Evolutionary conservation across 2,113 vertebrate species (phyloP), one percentile per base, ranked within the genome.

Genomic region (Siniperca knerii): DNA sequence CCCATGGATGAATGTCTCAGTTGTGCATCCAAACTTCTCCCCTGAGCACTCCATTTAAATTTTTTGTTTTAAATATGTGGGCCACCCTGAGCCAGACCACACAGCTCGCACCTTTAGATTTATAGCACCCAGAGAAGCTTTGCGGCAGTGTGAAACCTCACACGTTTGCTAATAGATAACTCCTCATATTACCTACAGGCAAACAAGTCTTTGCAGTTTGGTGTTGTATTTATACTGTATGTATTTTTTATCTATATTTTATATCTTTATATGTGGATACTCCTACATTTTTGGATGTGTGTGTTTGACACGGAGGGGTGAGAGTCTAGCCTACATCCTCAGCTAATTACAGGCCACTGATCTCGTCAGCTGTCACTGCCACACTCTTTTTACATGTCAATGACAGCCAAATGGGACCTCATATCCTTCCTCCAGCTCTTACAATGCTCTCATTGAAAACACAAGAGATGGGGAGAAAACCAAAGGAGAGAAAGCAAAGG

Each of bases 321-420:
- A 75, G 83, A 79, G 81, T 75, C 85, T 57, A 54, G 62, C 73
- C 64, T 18, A 55, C 75, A 76, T 80, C 66, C 87, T 78, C 93
- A 92, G 96, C 94, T 96, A 96, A 97, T 96, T 93, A 89, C 93
- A 92, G 92, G 82, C 92, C 96, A 90, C 96, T 93, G 92, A 91
- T 91, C 89, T 70, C 75, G 40, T 94, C 96, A 97, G 96, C 96
- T 96, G 96, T 96, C 96, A 91, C 93, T 91, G 94, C 95, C 95
- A 95, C 81, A 62, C 83, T 89, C 97, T 96, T 95, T 97, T 95
- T 95, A 96, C 95, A 96, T 97, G 96, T 95, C 96, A 97, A 96
- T 95, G 94, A 96, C 93, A 94, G 95, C 95, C 96, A 96, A 96
- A 96, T 93, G 95, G 95, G 96, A 96, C 96, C 96, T 82, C 66